These are phyloP conservation scores for Pseudococcus jackbeardsleyi DNA, from an alignment of 2,888 invertebrate genomes.

Conservation along the genomic window DNA sequence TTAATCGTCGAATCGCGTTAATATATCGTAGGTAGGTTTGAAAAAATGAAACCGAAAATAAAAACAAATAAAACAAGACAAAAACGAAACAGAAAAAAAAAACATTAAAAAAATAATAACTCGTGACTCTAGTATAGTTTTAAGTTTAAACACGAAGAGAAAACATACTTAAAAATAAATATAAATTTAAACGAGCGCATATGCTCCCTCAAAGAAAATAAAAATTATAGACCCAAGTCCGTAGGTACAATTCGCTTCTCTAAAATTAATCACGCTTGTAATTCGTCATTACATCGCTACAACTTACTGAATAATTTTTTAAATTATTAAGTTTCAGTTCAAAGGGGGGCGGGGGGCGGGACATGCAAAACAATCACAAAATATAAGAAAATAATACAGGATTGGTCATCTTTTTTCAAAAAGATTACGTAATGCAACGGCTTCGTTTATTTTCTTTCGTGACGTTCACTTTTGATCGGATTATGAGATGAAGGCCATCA, in stretches of 20 bases:
- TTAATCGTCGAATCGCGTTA: constrained; percentile 26
- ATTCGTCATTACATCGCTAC: constrained; percentile 51
- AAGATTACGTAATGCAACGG: not conserved
- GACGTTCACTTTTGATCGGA: not conserved
- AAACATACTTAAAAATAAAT: constrained; percentile 39
- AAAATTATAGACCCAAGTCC: constrained; percentile 30
- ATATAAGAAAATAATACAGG: constrained; percentile 42
- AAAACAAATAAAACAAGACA: not conserved
- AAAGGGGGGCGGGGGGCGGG: not conserved
- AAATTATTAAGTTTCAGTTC: constrained; percentile 41
- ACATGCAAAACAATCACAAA: constrained; percentile 48
- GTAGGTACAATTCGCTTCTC: constrained; percentile 11
- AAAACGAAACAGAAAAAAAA: not conserved
- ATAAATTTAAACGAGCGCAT: constrained; percentile 45
- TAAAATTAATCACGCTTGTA: constrained; percentile 42
- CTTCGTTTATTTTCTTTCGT: constrained; percentile 19
- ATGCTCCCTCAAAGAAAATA: constrained; percentile 26
- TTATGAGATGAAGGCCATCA: not conserved
- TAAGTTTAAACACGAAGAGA: constrained; percentile 30
- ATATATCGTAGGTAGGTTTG: not conserved
- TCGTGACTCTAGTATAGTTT: constrained; percentile 6
- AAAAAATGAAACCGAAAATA: not conserved
- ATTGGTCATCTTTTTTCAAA: constrained; percentile 9
- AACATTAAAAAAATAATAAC: constrained; percentile 6
- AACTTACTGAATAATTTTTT: constrained; percentile 31